Base-by-base conservation (phyloP, 2,113 vertebrate species). In the Scolopax mira region DNA sequence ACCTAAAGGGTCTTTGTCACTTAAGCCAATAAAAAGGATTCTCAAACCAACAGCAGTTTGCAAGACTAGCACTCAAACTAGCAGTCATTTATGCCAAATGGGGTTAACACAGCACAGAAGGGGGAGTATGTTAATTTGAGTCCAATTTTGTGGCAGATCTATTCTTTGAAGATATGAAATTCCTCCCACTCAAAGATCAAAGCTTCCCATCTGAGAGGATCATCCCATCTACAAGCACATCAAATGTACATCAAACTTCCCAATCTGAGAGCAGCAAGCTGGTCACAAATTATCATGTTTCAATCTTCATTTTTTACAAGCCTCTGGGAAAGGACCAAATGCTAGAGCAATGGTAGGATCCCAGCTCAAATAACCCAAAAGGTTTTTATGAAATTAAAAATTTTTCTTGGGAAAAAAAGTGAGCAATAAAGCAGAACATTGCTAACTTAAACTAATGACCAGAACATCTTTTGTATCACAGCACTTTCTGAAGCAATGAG, bases 191-290 rank as follows among this genome's bases (percentile, higher is more conserved):
- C 46, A 60, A 39, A 89, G 31, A 75, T 37, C 46, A 19, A 70
- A 90, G 23, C n/a, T 58, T 69, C 57, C 17, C 11, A 13, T 28
- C 52, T 3, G 13, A 42, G 51, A 70, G 49, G 14, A 64, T 7
- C 69, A 48, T 46, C 75, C 49, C 41, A n/a, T 9, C 21, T 17
- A 37, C 44, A 31, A 27, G 35, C 37, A 37, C 16, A n/a, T 39
- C 66, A 44, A 11, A 77, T 0, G 3, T 27, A 44, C 14, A 0
- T 27, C 3, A 6, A 16, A 1, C 9, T n/a, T 86, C 51, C 44
- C 22, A 41, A 9, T 28, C 60, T 3, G 22, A 64, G 27, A 35
- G 33, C 41, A 28, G 31, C 35, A 46, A 57, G n/a, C 41, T 39
- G 42, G 37, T 42, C 37, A 78, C 31, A 16, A 21, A 31, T 15